Evolutionary conservation across 2,113 vertebrate species (phyloP).

Genomic region (Sisor rabdophorus): DNA sequence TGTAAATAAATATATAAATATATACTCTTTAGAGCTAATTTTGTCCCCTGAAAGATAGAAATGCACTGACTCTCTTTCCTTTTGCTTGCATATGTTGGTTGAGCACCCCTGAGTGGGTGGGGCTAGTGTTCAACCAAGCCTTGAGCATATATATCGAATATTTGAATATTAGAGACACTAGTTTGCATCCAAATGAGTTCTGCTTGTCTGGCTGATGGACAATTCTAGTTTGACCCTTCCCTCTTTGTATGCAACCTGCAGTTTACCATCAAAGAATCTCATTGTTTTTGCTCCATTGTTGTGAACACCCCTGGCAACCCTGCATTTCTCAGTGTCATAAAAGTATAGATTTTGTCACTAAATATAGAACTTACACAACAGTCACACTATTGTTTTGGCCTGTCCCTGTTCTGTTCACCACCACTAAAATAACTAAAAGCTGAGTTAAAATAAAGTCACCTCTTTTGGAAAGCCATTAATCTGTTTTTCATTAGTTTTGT

Average conservation of each 20-base stretch:
- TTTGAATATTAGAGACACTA: constrained; percentile 92
- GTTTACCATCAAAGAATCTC: constrained; percentile 61
- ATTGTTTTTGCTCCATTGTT: constrained; percentile 49
- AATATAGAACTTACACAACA: constrained; percentile 39
- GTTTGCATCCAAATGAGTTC: constrained; percentile 99
- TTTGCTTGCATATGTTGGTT: constrained; percentile 32
- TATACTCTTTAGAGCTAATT: background rate
- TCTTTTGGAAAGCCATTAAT: constrained; percentile 20
- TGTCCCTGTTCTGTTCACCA: constrained; percentile 35
- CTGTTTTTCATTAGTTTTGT: constrained; percentile 19
- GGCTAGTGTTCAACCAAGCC: constrained; percentile 90
- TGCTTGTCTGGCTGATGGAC: constrained; percentile 99
- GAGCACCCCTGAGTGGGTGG: constrained; percentile 66
- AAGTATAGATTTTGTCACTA: constrained; percentile 48
- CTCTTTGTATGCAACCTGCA: constrained; percentile 96
- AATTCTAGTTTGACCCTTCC: constrained; percentile 92
- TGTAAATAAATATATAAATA: too few species aligned
- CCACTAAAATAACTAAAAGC: constrained; percentile 26
- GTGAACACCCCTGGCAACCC: constrained; percentile 37
- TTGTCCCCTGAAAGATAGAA: background rate
- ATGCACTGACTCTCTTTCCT: constrained; percentile 2
- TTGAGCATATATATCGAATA: constrained; percentile 96
- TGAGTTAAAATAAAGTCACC: constrained; percentile 3
- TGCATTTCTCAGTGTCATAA: constrained; percentile 46
- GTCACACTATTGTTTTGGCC: constrained; percentile 38